phyloP scores from a whole-genome alignment of 2,113 vertebrate species.

The Amblyopsis rosae region DNA sequence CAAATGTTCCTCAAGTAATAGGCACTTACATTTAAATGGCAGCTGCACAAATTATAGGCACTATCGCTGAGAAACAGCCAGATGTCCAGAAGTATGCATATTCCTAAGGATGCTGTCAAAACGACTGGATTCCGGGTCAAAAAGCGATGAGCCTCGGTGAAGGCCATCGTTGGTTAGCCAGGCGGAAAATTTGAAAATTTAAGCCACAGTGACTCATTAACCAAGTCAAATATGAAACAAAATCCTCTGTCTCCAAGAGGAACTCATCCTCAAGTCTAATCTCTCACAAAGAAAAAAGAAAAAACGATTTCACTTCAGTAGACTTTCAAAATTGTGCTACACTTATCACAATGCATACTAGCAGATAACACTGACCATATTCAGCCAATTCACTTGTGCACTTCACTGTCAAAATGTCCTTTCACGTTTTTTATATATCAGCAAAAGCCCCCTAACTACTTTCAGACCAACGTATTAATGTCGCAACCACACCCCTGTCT shows the following conservation, averaged over 20 bases:
- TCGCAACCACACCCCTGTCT: constrained; percentile 40
- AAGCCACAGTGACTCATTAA: constrained; percentile 77
- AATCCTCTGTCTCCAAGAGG: constrained; percentile 59
- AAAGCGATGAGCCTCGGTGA: constrained; percentile 41
- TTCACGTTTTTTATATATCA: constrained; percentile 39
- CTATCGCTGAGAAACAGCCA: constrained; percentile 1
- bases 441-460: constrained; percentile 34
- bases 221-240: constrained; percentile 77
- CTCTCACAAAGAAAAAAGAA: constrained; percentile 63
- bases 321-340: constrained; percentile 60
- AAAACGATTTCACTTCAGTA: constrained; percentile 71
- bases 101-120: constrained; percentile 54
- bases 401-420: constrained; percentile 39
- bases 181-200: constrained; percentile 76
- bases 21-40: constrained; percentile 23
- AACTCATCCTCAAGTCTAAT: constrained; percentile 67
- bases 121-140: constrained; percentile 60
- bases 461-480: constrained; percentile 53
- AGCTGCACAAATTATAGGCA: not conserved
- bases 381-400: constrained; percentile 50
- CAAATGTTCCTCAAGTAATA: constrained; percentile 21
- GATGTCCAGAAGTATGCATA: constrained; percentile 28
- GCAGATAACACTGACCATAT: constrained; percentile 67
- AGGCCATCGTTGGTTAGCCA: constrained; percentile 57
- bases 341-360: constrained; percentile 53